phyloP scores from a whole-genome alignment of 2,888 invertebrate genomes.

The Julus scanicus region DNA sequence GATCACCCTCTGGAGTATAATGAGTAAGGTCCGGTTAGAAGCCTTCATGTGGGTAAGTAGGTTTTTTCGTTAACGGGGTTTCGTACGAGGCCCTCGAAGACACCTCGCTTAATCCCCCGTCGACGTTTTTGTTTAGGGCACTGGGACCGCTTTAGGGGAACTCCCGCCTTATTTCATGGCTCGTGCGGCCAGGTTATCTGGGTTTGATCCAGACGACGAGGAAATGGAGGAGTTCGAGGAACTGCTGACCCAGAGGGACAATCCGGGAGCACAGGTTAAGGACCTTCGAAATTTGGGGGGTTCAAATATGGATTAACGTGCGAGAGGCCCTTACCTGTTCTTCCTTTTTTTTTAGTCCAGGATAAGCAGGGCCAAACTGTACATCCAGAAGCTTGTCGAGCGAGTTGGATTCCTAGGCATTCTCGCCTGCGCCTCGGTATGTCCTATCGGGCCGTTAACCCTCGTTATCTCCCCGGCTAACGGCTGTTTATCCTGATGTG shows the following conservation, averaged over 20 bases:
- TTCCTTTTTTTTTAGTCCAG: constrained; percentile 66
- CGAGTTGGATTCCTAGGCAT: constrained; percentile 96
- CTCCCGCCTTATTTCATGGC: constrained; percentile 99
- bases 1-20: constrained; percentile 80
- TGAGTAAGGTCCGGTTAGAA: constrained; percentile 80
- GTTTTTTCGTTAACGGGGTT: too few relatives aligned
- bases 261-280: constrained; percentile 39
- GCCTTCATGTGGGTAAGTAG: constrained; percentile 91
- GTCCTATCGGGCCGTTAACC: constrained; percentile 66
- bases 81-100: too few relatives aligned
- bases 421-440: constrained; percentile 91
- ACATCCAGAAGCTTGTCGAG: constrained; percentile 89
- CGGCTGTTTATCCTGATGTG: too few relatives aligned
- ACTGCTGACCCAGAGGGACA: neutral
- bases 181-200: constrained; percentile 75
- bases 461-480: too few relatives aligned
- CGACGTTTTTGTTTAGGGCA: too few relatives aligned
- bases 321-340: too few relatives aligned
- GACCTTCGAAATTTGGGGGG: too few relatives aligned
- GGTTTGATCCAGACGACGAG: constrained; percentile 72
- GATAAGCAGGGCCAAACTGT: constrained; percentile 82
- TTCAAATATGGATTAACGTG: too few relatives aligned
- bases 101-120: too few relatives aligned
- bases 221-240: constrained; percentile 74
- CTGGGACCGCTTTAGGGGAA: constrained; percentile 96